Base-by-base conservation (phyloP, 2,888 invertebrate genomes). In the Ennomos quercinarius region DNA sequence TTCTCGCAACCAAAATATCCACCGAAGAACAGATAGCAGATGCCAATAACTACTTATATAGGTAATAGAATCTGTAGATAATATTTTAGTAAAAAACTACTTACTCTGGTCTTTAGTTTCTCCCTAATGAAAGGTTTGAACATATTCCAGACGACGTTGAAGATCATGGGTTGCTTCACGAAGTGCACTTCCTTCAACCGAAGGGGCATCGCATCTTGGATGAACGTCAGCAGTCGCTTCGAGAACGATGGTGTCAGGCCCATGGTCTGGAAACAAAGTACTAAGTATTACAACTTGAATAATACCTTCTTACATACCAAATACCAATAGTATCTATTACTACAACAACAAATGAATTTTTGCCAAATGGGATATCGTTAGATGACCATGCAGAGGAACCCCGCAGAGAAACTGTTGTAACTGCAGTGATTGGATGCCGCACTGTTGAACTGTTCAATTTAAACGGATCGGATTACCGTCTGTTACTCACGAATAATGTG, bases 201-300 rank as follows among this genome's bases (percentile, higher is more conserved):
- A 50, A 97, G 84, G 2, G 97, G 97, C 96, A 97, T 96, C 0
- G 97, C 97, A 58, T 97, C 96, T 86, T 97, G 97, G 70, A 97
- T 97, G 86, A 97, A 97, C 9, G 94, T 94, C 62, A 97, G 93
- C 50, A 97, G 93, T 48, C 95, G 94, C 91, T 95, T 95, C 49
- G 96, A 96, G 87, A 97, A 97, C 9, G 95, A 86, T 0, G 96
- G 96, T 0, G 95, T 94, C 49, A 97, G 83, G 0, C 95, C 95
- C 86, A 93, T 92, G 1, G 95, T 95, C 91, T 94, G 90, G 9
- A 73, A 74, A 76, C 13, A 68, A 67, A 45, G 27, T 52, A 40
- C 40, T 4, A 9, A 37, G 17, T 34, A 6, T 27, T 27, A 27
- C 6, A 27, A 27, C 5, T 27, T 6, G 27, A 27, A 27, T 27